Conservation (phyloP, 2,113 vertebrate genomes). For the Limnothrissa miodon region DNA sequence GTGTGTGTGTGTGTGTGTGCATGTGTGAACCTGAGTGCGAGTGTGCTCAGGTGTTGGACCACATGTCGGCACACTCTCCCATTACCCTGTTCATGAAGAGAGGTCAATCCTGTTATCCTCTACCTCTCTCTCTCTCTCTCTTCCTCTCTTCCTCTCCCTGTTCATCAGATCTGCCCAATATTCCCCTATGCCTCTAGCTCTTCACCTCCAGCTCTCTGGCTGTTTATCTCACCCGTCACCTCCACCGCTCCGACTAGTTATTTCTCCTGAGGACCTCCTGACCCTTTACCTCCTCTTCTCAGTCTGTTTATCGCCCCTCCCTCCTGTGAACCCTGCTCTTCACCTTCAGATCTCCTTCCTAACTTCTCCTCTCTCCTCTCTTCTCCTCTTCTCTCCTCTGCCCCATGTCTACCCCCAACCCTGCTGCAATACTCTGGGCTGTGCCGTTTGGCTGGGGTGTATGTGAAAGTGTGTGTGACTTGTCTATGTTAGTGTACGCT, state of each 20-base stretch:
- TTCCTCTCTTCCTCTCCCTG: background rate
- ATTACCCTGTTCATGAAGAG: background rate
- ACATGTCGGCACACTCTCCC: background rate
- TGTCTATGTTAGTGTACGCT: too few relatives aligned
- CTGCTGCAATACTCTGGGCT: background rate
- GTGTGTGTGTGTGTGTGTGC: background rate
- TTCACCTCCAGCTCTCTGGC: too few relatives aligned
- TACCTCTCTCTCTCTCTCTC: background rate
- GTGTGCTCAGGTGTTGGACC: constrained; percentile 7
- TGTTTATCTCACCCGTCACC: too few relatives aligned
- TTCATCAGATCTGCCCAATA: background rate
- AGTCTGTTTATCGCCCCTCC: background rate
- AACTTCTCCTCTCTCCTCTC: background rate
- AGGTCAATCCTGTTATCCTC: background rate
- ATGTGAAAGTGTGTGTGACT: background rate
- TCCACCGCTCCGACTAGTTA: too few relatives aligned
- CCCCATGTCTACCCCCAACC: background rate
- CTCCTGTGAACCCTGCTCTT: background rate
- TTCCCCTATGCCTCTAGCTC: background rate
- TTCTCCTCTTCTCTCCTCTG: background rate
- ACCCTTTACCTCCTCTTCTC: too few relatives aligned
- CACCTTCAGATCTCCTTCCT: background rate
- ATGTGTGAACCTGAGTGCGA: background rate
- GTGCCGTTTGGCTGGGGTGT: background rate
- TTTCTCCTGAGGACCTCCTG: too few relatives aligned